Evolutionary conservation across 2,888 invertebrate species (phyloP).

Genomic region (Eremobia ochroleuca): DNA sequence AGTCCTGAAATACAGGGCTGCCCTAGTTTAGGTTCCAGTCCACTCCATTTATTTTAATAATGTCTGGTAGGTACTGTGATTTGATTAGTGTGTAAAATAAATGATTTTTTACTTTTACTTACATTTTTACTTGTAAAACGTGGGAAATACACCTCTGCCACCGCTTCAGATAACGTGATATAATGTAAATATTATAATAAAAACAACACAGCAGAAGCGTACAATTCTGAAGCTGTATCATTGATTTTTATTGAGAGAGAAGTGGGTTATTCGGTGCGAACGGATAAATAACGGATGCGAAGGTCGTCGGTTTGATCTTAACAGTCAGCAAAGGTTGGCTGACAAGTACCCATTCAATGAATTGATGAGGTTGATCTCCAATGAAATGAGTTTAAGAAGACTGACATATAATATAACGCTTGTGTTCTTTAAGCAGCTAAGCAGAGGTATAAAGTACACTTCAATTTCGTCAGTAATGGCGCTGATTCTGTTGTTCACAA

Average conservation of each 20-base stretch:
- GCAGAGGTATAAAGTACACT: not conserved
- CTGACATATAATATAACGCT: not conserved
- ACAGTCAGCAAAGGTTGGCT: constrained; percentile 11
- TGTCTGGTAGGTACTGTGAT: no score
- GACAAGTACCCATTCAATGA: constrained; percentile 25
- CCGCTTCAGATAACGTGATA: not conserved
- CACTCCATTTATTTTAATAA: no score
- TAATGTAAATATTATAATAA: not conserved
- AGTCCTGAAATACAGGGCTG: no score
- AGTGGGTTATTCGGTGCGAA: constrained; percentile 45
- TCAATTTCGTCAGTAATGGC: not conserved
- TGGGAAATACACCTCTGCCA: not conserved
- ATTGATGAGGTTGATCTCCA: constrained; percentile 30
- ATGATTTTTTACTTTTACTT: no score
- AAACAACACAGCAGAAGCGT: constrained; percentile 13
- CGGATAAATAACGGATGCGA: constrained; percentile 29
- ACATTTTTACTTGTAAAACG: no score
- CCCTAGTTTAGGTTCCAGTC: no score
- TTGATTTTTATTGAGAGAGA: constrained; percentile 26
- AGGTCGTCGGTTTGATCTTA: constrained; percentile 38
- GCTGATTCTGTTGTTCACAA: no score
- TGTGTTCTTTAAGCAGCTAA: not conserved
- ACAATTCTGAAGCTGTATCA: constrained; percentile 15
- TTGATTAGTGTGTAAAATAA: no score
- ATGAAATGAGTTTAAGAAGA: constrained; percentile 1